These are phyloP conservation scores for Ctenopoma kingsleyae DNA, from an alignment of 2,797 vertebrate genomes.

Conservation along the genomic window DNA sequence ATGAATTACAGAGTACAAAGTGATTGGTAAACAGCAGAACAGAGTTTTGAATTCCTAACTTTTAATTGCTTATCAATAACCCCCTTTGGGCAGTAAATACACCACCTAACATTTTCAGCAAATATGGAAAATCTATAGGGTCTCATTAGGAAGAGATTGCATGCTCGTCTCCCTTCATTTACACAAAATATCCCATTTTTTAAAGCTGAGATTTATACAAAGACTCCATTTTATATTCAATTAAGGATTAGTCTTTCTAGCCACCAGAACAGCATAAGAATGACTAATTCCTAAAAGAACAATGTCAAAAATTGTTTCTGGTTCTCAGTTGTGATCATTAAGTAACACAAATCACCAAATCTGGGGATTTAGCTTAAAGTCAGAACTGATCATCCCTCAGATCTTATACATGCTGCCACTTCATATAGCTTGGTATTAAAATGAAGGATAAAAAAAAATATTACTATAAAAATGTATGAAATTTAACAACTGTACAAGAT, in stretches of 20 bases:
- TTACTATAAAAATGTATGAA: neutral
- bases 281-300: conserved; percentile 26
- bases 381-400: conserved; percentile 33
- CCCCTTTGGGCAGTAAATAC: conserved; percentile 30
- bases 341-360: conserved; percentile 46
- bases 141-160: conserved; percentile 35
- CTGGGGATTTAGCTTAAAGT: conserved; percentile 39
- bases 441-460: neutral
- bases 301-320: conserved; percentile 21
- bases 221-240: conserved; percentile 28
- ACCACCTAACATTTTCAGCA: conserved; percentile 25
- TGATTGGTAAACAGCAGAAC: neutral
- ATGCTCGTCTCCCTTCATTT: neutral
- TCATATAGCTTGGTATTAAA: neutral
- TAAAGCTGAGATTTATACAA: conserved; percentile 30
- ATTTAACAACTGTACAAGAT: neutral
- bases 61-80: conserved; percentile 35
- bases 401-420: conserved; percentile 22
- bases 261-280: conserved; percentile 19
- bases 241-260: conserved; percentile 18
- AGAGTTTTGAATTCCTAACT: neutral
- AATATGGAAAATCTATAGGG: conserved; percentile 33
- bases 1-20: neutral
- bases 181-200: conserved; percentile 10
- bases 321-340: conserved; percentile 58